Percentiles rank a stretch among this genome's conserved stretches.
Evolutionary conservation across 37 sponge, comb jelly and placozoan genomes (phyloP).

Genomic region (Aplysina aerophoba): DNA sequence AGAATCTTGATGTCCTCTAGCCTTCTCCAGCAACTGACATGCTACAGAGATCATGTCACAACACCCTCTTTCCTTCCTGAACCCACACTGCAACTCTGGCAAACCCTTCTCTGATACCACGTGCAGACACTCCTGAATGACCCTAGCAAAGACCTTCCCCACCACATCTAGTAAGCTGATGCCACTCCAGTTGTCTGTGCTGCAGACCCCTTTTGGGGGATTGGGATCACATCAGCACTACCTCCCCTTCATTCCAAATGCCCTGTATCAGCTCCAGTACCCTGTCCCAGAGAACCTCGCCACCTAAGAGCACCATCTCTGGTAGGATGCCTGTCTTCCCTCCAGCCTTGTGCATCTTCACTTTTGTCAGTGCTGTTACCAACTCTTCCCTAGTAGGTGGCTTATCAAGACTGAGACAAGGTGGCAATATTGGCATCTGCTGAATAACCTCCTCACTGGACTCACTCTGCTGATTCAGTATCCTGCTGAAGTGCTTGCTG

Average conservation of each 20-base stretch:
- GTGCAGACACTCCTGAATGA: too few relatives aligned
- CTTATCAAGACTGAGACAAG: constrained; percentile 10
- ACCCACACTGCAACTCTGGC: too few relatives aligned
- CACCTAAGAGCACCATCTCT: constrained; percentile 38
- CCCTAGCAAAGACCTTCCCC: too few relatives aligned
- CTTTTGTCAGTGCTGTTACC: neutral
- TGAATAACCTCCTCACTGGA: constrained; percentile 1
- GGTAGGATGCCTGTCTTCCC: constrained; percentile 33
- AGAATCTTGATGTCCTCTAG: too few relatives aligned
- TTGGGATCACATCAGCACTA: constrained; percentile 38
- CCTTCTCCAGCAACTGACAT: too few relatives aligned
- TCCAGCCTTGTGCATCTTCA: constrained; percentile 38
- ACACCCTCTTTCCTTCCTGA: too few relatives aligned
- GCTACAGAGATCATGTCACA: too few relatives aligned
- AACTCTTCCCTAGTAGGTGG: constrained; percentile 45
- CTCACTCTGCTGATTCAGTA: constrained; percentile 5
- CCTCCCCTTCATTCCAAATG: constrained; percentile 41
- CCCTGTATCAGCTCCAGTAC: constrained; percentile 38
- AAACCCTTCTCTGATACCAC: too few relatives aligned
- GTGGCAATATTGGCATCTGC: constrained; percentile 4
- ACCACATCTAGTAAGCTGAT: too few relatives aligned
- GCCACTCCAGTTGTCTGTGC: too few relatives aligned
- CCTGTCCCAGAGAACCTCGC: constrained; percentile 26
- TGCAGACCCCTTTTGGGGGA: constrained; percentile 46
- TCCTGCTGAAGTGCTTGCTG: constrained; percentile 35